phyloP scores from a whole-genome alignment of 2,113 vertebrate species.

The Oplegnathus fasciatus region DNA sequence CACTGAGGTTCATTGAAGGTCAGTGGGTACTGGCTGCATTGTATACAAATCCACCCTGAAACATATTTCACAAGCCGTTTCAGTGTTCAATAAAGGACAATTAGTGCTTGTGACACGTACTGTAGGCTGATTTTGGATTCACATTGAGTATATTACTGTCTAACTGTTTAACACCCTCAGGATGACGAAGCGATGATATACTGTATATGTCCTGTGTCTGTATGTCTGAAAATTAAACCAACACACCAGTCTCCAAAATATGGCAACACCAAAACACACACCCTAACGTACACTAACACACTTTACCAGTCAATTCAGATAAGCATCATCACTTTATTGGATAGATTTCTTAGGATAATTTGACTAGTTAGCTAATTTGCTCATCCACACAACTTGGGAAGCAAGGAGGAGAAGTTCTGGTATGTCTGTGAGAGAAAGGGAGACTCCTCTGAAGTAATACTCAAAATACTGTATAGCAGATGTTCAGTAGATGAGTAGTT shows the following conservation, averaged over 20 bases:
- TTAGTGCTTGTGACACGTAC: not conserved
- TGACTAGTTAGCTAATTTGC: conserved; percentile 9
- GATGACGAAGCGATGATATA: not conserved
- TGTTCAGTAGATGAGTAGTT: not conserved
- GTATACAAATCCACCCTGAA: conserved; percentile 41
- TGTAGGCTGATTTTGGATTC: no score
- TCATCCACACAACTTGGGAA: not conserved
- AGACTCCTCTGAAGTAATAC: not conserved
- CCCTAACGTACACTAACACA: no score
- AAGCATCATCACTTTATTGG: not conserved
- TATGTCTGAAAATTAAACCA: not conserved
- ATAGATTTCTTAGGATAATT: not conserved
- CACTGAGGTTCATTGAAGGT: conserved; percentile 51
- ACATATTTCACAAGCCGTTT: conserved; percentile 12
- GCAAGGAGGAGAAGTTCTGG: not conserved
- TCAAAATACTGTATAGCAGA: not conserved
- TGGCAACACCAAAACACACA: not conserved
- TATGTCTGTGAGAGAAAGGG: not conserved
- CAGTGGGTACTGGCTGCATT: conserved; percentile 3
- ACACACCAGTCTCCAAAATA: not conserved
- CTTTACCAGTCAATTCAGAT: conserved; percentile 17
- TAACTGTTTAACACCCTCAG: not conserved
- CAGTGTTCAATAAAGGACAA: not conserved
- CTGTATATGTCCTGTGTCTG: not conserved
- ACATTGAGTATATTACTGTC: not conserved